Evolutionary conservation across 2,797 vertebrate genomes (phyloP).

Genomic region (Helostoma temminkii): DNA sequence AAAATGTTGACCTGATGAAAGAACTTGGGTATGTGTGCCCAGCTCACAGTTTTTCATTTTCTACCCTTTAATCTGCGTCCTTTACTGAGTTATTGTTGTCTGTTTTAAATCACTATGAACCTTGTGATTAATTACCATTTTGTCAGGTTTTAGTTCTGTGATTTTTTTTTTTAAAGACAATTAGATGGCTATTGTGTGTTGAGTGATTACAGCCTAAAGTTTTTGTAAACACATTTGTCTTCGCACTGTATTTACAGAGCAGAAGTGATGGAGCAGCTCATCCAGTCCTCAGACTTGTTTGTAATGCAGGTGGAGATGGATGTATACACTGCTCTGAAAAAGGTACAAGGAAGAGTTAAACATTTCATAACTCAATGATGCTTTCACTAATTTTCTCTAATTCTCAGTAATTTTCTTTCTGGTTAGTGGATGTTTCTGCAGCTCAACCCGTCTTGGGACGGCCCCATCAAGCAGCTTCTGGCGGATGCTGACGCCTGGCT

Average conservation of each 20-base stretch:
- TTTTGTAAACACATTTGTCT: background rate
- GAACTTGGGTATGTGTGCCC: constrained; percentile 89
- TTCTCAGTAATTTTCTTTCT: constrained; percentile 19
- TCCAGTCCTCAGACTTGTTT: constrained; percentile 95
- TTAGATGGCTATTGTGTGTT: background rate
- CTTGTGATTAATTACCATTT: background rate
- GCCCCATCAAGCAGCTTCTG: constrained; percentile 93
- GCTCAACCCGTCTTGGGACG: constrained; percentile 93
- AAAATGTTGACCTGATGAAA: constrained; percentile 96
- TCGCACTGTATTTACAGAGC: constrained; percentile 78
- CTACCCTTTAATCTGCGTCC: too few relatives aligned
- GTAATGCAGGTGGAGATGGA: constrained; percentile 99
- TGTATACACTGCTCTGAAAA: constrained; percentile 97
- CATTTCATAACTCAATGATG: background rate
- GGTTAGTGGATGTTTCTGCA: constrained; percentile 98
- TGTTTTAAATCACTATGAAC: background rate
- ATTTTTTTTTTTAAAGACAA: background rate
- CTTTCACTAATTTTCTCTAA: background rate
- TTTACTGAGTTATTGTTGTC: background rate
- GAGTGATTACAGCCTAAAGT: background rate
- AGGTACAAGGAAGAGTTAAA: constrained; percentile 80
- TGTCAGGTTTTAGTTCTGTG: too few relatives aligned
- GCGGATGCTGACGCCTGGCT: constrained; percentile 95
- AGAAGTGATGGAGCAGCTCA: constrained; percentile 93
- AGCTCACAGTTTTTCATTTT: background rate